Percentiles rank a stretch among this genome's conserved stretches.
phyloP scores from a whole-genome alignment of 2,797 vertebrate genomes.

The Sebastes umbrosus region DNA sequence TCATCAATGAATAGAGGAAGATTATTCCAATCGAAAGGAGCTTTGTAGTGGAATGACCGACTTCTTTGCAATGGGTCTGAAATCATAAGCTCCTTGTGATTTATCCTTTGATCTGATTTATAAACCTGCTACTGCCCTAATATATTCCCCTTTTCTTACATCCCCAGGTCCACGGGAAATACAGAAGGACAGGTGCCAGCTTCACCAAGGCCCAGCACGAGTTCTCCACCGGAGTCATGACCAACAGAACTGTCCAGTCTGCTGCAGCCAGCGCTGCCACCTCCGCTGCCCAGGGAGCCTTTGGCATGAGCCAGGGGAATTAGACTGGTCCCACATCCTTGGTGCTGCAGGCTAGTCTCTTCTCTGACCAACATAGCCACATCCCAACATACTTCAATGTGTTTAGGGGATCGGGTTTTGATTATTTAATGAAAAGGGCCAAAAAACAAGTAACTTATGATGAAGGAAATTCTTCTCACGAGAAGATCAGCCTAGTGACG shows the following conservation, averaged over 20 bases:
- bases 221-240: conserved; percentile 92
- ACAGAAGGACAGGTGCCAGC: conserved; percentile 93
- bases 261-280: conserved; percentile 82
- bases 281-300: conserved; percentile 85
- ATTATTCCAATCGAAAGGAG: background rate
- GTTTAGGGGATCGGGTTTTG: background rate
- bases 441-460: background rate
- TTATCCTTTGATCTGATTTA: background rate
- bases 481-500: background rate
- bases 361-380: conserved; percentile 7
- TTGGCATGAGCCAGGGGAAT: conserved; percentile 82
- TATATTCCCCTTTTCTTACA: background rate
- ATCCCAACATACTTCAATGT: background rate
- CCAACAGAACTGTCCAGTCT: conserved; percentile 86
- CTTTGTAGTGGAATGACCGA: too few species aligned
- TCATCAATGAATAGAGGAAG: background rate
- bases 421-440: conserved; percentile 24
- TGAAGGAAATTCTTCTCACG: background rate
- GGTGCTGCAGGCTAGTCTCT: conserved; percentile 23
- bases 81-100: background rate
- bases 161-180: conserved; percentile 92
- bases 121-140: background rate
- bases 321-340: background rate
- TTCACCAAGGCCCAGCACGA: conserved; percentile 97
- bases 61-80: background rate